These are phyloP conservation scores for Trichomycterus rosablanca DNA, from an alignment of 2,113 vertebrate genomes.

Conservation along the genomic window DNA sequence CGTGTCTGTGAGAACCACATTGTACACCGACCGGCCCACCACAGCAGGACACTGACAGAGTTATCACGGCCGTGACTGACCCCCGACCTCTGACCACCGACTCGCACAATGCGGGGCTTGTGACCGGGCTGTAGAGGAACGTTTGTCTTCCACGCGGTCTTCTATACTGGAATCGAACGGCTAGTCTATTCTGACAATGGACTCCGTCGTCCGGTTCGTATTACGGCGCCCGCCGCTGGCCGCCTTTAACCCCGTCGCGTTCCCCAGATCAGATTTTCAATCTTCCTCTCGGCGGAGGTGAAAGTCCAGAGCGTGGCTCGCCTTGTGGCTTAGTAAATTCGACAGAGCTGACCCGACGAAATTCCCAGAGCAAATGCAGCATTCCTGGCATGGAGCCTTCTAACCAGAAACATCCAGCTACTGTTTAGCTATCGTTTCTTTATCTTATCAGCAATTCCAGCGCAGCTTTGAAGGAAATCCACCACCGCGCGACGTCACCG, in stretches of 20 bases:
- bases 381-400: no score
- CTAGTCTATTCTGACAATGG: no score
- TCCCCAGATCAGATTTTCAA: conserved; percentile 37
- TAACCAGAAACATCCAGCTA: no score
- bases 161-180: conserved; percentile 5
- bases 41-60: conserved; percentile 46
- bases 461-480: no score
- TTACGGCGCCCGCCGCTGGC: conserved; percentile 32
- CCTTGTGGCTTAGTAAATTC: no score
- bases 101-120: conserved; percentile 35
- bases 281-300: conserved; percentile 17
- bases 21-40: conserved; percentile 48
- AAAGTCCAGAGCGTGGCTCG: not conserved
- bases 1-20: conserved; percentile 53
- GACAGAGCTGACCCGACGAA: no score
- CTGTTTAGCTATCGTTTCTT: no score
- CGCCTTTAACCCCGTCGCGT: conserved; percentile 51
- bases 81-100: conserved; percentile 39
- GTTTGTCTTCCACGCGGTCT: not conserved
- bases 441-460: no score
- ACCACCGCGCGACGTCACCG: no score
- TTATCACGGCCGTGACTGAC: conserved; percentile 52
- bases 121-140: not conserved
- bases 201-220: conserved; percentile 35
- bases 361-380: no score